Evolutionary conservation across 2,888 invertebrate species (phyloP).

Genomic region (Corbicula japonica): DNA sequence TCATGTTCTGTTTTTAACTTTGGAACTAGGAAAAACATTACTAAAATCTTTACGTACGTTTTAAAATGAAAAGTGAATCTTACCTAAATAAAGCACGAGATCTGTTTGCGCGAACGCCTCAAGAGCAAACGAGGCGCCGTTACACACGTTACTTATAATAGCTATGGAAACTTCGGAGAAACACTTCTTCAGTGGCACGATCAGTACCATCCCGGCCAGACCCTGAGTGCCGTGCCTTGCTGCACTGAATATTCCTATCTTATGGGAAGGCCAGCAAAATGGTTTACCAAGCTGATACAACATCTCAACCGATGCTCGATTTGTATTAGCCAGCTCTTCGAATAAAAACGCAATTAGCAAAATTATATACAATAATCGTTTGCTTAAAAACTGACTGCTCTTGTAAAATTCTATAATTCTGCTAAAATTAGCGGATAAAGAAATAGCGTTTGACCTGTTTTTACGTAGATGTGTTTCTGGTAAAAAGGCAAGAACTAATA

Average conservation of each 20-base stretch:
- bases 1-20: too few species aligned
- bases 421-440: not conserved
- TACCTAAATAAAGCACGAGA: slow-evolving; percentile 61
- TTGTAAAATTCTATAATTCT: slow-evolving; percentile 41
- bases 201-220: slow-evolving; percentile 33
- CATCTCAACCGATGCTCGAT: slow-evolving; percentile 36
- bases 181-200: slow-evolving; percentile 46
- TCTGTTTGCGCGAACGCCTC: slow-evolving; percentile 45
- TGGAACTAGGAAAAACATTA: too few species aligned
- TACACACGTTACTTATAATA: slow-evolving; percentile 28
- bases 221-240: slow-evolving; percentile 44
- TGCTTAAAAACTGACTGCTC: slow-evolving; percentile 12
- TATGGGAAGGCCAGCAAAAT: slow-evolving; percentile 63
- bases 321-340: slow-evolving; percentile 4
- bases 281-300: slow-evolving; percentile 63
- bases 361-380: slow-evolving; percentile 35
- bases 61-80: too few species aligned
- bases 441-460: slow-evolving; percentile 12
- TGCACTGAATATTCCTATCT: slow-evolving; percentile 54
- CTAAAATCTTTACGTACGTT: too few species aligned
- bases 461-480: slow-evolving; percentile 40
- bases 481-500: slow-evolving; percentile 18
- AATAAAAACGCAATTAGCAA: slow-evolving; percentile 39
- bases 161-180: slow-evolving; percentile 54
- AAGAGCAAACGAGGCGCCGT: slow-evolving; percentile 41